Base-by-base conservation (phyloP, 2,797 vertebrate genomes). In the Coccyzus lansbergi region DNA sequence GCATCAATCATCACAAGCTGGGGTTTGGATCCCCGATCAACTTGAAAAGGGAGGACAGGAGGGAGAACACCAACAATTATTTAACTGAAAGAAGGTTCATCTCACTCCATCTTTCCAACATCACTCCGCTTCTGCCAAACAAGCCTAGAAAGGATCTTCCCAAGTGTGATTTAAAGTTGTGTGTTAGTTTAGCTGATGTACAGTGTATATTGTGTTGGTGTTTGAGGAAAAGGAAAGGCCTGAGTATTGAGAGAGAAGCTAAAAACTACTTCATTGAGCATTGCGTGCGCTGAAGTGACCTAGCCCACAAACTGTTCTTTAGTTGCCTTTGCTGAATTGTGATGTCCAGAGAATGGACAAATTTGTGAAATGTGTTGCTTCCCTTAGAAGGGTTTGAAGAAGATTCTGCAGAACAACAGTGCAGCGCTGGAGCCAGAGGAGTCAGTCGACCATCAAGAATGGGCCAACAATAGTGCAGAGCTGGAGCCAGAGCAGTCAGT, bases 401-500 rank as follows among this genome's bases (percentile, higher is more conserved):
- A 97, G 82, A 99, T 99, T 95, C 98, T 99, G 49, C 98, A 98
- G 94, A 46, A 44, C n/a, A n/a, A n/a, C n/a, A n/a, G n/a, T n/a
- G n/a, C n/a, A n/a, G n/a, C n/a, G n/a, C n/a, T n/a, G n/a, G n/a
- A n/a, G n/a, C n/a, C n/a, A n/a, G n/a, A n/a, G n/a, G n/a, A n/a
- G n/a, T n/a, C n/a, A n/a, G n/a, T n/a, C n/a, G n/a, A n/a, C n/a
- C n/a, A n/a, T n/a, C n/a, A n/a, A n/a, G n/a, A n/a, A n/a, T n/a
- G 98, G 96, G 98, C 99, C 85, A 99, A 99, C 96, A 99, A 99
- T 76, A 98, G 99, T 55, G 98, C 98, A 94, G 99, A 99, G 5
- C 97, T 99, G 64, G 98, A 98, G 96, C 96, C 99, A 92, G 99
- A 99, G 98, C 98, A 99, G n/a, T 98, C 97, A 64, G 97, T 99